These are phyloP conservation scores for Trichomalopsis sarcophagae DNA, from an alignment of 1,140 invertebrate genomes.

Conservation along the genomic window DNA sequence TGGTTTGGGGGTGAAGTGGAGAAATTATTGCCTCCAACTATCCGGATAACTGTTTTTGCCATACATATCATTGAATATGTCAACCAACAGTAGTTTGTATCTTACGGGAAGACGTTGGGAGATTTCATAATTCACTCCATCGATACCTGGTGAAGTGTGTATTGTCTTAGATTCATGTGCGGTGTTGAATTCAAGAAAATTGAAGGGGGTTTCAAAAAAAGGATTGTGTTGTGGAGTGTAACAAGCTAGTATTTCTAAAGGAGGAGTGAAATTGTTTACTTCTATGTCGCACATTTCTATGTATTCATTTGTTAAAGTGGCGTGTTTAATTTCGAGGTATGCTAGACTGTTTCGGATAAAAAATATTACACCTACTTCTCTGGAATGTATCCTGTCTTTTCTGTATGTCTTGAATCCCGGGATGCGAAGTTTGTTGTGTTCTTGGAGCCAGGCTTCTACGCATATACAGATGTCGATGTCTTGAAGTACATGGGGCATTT, in stretches of 20 bases:
- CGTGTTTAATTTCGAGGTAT: slow-evolving; percentile 1
- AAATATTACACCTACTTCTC: slow-evolving; percentile 42
- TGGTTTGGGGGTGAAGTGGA: slow-evolving; percentile 45
- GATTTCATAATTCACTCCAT: slow-evolving; percentile 12
- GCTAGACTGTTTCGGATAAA: slow-evolving; percentile 17
- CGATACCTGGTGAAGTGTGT: neutral
- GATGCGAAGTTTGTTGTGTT: neutral
- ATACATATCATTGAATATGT: slow-evolving; percentile 13
- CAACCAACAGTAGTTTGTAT: neutral
- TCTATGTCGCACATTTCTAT: slow-evolving; percentile 21
- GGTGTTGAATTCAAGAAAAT: slow-evolving; percentile 24
- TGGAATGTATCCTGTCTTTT: slow-evolving; percentile 29
- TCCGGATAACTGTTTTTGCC: slow-evolving; percentile 5
- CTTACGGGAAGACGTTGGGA: slow-evolving; percentile 6
- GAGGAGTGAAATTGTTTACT: slow-evolving; percentile 10
- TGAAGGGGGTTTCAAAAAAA: neutral
- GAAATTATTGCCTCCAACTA: slow-evolving; percentile 27
- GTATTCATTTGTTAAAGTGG: neutral
- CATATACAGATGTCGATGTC: slow-evolving; percentile 26
- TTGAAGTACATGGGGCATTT: neutral
- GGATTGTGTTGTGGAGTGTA: neutral
- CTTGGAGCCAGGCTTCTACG: slow-evolving; percentile 25
- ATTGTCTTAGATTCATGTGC: slow-evolving; percentile 18
- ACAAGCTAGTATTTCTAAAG: neutral
- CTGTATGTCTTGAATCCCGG: slow-evolving; percentile 18